A percentile compares a stretch with the other conserved stretches of the same genome.
Conservation (phyloP, 2,797 vertebrate species). For the Poecilia gillii region DNA sequence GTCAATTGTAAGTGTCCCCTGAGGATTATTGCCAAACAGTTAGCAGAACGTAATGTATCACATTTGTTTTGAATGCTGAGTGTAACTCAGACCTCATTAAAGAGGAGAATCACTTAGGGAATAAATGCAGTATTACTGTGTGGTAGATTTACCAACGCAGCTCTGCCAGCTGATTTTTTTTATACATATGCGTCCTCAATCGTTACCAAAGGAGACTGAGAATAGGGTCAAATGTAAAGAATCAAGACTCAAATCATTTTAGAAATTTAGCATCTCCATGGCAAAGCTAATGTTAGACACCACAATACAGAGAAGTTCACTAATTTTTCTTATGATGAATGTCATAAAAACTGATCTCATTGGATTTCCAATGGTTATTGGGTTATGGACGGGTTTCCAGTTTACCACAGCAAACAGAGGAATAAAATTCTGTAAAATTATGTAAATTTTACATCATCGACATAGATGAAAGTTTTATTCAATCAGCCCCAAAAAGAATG, state of each 20-base stretch:
- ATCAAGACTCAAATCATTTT: conserved; percentile 8
- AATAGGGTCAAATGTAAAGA: conserved; percentile 21
- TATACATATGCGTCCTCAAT: conserved; percentile 1
- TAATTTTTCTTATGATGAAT: background rate
- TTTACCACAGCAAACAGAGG: background rate
- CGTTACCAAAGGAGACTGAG: conserved; percentile 24
- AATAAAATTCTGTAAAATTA: background rate
- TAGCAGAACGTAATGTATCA: conserved; percentile 26
- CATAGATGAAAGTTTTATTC: background rate
- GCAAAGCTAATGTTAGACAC: background rate
- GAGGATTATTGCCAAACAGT: conserved; percentile 45
- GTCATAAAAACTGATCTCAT: background rate
- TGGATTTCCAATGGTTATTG: background rate
- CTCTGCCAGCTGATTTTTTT: conserved; percentile 8
- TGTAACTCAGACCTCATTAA: background rate
- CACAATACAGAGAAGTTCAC: background rate
- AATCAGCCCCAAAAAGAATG: background rate
- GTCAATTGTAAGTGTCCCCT: conserved; percentile 53
- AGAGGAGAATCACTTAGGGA: conserved; percentile 1
- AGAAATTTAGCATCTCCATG: background rate
- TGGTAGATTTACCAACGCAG: conserved; percentile 37
- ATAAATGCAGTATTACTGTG: background rate
- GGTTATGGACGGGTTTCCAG: background rate
- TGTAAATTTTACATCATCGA: background rate
- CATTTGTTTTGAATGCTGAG: conserved; percentile 6